A percentile compares a stretch with the other conserved stretches of the same genome.
Conservation (phyloP, 2,113 vertebrate species). For the Charina bottae region DNA sequence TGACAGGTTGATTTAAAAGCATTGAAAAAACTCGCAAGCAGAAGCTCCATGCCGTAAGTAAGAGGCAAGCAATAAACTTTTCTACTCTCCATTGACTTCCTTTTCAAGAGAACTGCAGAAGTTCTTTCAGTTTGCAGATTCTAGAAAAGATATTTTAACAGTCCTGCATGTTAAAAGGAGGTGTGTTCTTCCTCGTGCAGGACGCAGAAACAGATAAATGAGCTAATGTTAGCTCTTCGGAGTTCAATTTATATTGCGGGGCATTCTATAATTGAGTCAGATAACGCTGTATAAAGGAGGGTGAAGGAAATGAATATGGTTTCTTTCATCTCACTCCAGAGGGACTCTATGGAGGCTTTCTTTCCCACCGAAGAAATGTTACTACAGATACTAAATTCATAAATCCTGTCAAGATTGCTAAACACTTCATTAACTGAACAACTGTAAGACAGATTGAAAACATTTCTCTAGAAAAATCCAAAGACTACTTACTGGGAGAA, state of each 20-base stretch:
- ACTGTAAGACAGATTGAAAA: neutral
- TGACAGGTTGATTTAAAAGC: neutral
- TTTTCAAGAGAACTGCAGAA: conserved; percentile 13
- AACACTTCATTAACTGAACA: conserved; percentile 17
- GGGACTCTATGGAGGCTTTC: neutral
- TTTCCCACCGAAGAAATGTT: conserved; percentile 15
- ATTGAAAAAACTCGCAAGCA: neutral
- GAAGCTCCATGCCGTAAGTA: neutral
- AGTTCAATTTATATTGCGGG: neutral
- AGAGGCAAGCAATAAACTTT: neutral
- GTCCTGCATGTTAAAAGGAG: neutral
- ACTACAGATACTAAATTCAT: neutral
- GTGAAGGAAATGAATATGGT: conserved; percentile 3
- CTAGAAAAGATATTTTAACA: conserved; percentile 1
- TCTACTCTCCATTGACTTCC: conserved; percentile 10
- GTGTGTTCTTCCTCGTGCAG: neutral
- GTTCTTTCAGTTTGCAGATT: conserved; percentile 12
- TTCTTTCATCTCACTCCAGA: conserved; percentile 15
- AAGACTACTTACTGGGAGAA: neutral
- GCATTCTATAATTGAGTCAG: conserved; percentile 33
- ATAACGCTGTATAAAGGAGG: neutral
- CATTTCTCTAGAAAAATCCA: neutral
- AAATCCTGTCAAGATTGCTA: neutral
- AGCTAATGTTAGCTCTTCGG: conserved; percentile 5
- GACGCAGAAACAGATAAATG: conserved; percentile 7